Percentiles rank a stretch among this genome's conserved stretches.
Conservation (phyloP, 2,888 invertebrate species). For the Apamea monoglypha region DNA sequence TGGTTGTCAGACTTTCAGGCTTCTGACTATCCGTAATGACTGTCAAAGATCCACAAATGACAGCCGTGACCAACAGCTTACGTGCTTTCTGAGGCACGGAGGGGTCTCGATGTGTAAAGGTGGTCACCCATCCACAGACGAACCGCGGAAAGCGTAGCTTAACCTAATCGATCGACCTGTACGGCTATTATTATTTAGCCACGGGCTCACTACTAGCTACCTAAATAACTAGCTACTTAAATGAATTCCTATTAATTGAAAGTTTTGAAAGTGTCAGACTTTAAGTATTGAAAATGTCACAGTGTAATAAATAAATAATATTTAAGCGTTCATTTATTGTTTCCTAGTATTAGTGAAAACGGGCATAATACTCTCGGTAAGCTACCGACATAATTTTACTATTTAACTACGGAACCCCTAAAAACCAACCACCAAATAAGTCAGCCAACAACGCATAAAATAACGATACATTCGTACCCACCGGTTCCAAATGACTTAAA, state of each 20-base stretch:
- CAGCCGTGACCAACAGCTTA: background rate
- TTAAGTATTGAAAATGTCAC: background rate
- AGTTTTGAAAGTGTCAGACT: too few relatives aligned
- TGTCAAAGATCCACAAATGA: background rate
- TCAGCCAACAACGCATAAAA: background rate
- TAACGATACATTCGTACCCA: background rate
- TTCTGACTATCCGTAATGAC: too few relatives aligned
- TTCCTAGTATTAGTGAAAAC: background rate
- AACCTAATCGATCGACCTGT: background rate
- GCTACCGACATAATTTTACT: background rate
- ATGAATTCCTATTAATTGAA: too few relatives aligned
- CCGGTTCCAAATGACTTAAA: slow-evolving; percentile 27
- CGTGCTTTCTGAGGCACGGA: background rate
- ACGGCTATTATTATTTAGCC: background rate
- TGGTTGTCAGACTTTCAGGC: too few relatives aligned
- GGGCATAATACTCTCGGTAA: background rate
- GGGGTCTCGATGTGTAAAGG: background rate
- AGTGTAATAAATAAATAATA: background rate
- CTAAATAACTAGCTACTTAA: too few relatives aligned
- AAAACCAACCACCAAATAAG: slow-evolving; percentile 12
- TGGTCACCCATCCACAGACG: background rate
- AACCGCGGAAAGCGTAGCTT: background rate
- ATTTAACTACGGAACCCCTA: background rate
- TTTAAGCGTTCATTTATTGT: background rate
- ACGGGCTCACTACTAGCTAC: background rate